Evolutionary conservation across 2,888 invertebrate species (phyloP), one percentile per base, ranked within the genome.

Genomic region (Camponotus fellah): DNA sequence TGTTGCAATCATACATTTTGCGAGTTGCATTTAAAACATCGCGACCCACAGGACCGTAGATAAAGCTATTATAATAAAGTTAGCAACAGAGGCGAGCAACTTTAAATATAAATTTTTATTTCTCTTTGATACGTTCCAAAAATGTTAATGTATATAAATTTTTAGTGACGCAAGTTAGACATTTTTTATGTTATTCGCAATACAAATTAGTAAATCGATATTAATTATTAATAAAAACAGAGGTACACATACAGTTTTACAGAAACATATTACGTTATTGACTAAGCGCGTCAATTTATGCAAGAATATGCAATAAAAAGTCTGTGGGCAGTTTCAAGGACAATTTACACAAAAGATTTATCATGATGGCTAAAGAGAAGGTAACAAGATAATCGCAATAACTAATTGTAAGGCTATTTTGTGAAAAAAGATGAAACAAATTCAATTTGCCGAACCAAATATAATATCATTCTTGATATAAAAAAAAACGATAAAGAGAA

Each of bases 271-370:
- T 40, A n/a, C 26, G 37, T 17, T 2, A 49, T 76, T 65, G 65
- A 53, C 49, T 12, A 65, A 53, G 32, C 43, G 32, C 37, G 26
- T 49, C 76, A 62, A 8, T 77, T 66, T 77, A 66, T 66, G 53
- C n/a, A 65, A 64, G 40, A 66, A 43, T 65, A 65, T n/a, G 37
- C 43, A 26, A 85, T 65, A 72, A 82, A 58, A 3, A 14, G 10
- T 53, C 21, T 76, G 14, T 76, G 6, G 40, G 40, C 32, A 26
- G 26, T 26, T 26, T 2, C 65, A 76, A 80, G 80, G 75, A 74
- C 14, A 68, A 68, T 75, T n/a, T 14, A 34, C 14, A 26, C 17
- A 46, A 65, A 58, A 32, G 43, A 69, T 77, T 65, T 32, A 64
- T 43, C 12, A 17, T 56, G 37, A 65, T 5, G 12, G n/a, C 14